Conservation (phyloP, 2,113 vertebrate genomes). For the Egretta garzetta region DNA sequence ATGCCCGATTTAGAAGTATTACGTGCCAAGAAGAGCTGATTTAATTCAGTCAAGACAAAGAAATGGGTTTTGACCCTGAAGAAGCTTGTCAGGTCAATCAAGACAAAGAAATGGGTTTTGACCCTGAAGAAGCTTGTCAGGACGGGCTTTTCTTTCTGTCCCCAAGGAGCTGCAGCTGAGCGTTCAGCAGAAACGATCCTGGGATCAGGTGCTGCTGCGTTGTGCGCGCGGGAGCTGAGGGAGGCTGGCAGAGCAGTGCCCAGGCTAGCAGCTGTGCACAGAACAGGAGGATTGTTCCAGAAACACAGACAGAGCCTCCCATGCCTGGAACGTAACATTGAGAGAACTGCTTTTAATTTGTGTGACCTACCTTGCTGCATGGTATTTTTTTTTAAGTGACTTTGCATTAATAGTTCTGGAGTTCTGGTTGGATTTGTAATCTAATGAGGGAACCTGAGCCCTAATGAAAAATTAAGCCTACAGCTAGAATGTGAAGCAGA, state of each 20-base stretch:
- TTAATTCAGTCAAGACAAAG: conserved; percentile 42
- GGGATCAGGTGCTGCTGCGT: conserved; percentile 61
- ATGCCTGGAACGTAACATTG: not conserved
- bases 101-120: conserved; percentile 32
- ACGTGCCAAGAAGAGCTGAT: conserved; percentile 11
- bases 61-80: not conserved
- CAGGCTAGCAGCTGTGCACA: not conserved
- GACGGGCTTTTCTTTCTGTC: conserved; percentile 16
- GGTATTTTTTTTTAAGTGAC: not conserved
- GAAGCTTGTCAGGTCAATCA: not conserved
- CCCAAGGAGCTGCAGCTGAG: not conserved
- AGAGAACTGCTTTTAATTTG: not conserved
- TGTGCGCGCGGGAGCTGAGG: not conserved
- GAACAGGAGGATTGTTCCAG: conserved; percentile 29
- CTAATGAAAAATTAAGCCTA: conserved; percentile 9
- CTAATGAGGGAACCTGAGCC: not conserved
- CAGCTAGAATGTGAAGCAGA: not conserved
- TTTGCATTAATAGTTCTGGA: not conserved
- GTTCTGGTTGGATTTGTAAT: conserved; percentile 27
- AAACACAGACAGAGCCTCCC: not conserved
- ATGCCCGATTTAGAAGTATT: not conserved
- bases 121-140: not conserved
- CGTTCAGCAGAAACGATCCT: not conserved
- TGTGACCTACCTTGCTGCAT: not conserved
- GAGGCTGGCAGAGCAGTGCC: conserved; percentile 1